Base-by-base conservation (phyloP, 2,797 vertebrate species). In the Alosa sapidissima region DNA sequence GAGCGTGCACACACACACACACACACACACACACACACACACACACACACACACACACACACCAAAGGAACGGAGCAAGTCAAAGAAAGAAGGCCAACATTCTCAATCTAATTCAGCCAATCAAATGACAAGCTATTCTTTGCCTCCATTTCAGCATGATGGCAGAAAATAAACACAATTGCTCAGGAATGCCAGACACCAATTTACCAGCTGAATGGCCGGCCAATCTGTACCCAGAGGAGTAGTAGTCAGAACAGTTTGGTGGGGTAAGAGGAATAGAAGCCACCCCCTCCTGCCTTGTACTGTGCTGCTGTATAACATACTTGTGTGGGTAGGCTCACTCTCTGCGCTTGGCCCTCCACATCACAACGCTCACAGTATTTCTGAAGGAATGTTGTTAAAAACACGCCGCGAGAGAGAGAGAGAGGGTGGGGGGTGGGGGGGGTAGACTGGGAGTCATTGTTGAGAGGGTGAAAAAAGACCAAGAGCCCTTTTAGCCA, bases 301-400 rank as follows among this genome's bases (percentile, higher is more conserved):
- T 8, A 5, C 36, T 21, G 41, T 19, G 41, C 41, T 78, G 72
- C 36, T 78, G 72, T 78, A 16, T 47, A 16, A 36, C 72, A 47
- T 78, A 47, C 16, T 78, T 78, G 72, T 78, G 72, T 21, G 72
- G 16, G 72, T 78, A 47, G 41, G 41, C 72, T 78, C 83, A 87
- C 68, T 47, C 78, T 83, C 72, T 14, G 36, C 16, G 19, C 84
- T n/a, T 19, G 19, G 36, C 72, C 21, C 72, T 45, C 72, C 16
- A 87, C 84, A 87, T 85, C 86, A 85, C 58, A 84, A 75, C 68
- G 81, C 84, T 45, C 72, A 78, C 72, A 78, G 81, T 81, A 87
- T 87, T 87, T 84, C 84, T 28, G 81, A 33, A 28, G 86, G 86
- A 87, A 87, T 87, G 86, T 47, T 85, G 82, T 72, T 85, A 85